These are phyloP conservation scores for Onychostruthus taczanowskii DNA, from an alignment of 2,113 vertebrate genomes.

Conservation along the genomic window DNA sequence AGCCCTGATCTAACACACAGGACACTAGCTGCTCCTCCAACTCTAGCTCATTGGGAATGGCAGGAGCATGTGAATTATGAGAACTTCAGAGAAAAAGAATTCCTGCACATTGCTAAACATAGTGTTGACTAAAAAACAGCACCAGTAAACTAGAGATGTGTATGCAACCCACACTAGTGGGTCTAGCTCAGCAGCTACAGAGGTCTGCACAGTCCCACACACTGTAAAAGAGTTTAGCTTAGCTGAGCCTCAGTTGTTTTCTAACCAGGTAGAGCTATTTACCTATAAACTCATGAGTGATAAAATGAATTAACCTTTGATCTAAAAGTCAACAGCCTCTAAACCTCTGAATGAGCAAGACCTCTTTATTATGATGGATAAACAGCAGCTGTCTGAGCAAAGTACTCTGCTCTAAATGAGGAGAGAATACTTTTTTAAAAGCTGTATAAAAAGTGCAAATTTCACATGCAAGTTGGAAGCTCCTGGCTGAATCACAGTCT, in stretches of 20 bases:
- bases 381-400: background rate
- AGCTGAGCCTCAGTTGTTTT: background rate
- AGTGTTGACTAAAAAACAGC: background rate
- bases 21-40: background rate
- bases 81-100: background rate
- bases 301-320: background rate
- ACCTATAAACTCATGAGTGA: background rate
- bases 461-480: background rate
- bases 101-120: background rate
- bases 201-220: background rate
- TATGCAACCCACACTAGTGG: background rate
- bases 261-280: background rate
- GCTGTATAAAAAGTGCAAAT: background rate
- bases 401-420: background rate
- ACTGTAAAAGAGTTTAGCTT: background rate
- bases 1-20: rapidly evolving
- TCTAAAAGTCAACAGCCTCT: background rate
- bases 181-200: background rate
- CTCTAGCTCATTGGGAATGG: rapidly evolving
- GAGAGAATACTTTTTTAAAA: background rate
- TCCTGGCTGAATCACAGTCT: background rate
- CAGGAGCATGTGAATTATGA: rapidly evolving
- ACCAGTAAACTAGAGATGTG: background rate
- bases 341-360: background rate
- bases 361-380: background rate